These are phyloP conservation scores for Philaenus spumarius DNA, from an alignment of 1,140 invertebrate species.

Conservation along the genomic window DNA sequence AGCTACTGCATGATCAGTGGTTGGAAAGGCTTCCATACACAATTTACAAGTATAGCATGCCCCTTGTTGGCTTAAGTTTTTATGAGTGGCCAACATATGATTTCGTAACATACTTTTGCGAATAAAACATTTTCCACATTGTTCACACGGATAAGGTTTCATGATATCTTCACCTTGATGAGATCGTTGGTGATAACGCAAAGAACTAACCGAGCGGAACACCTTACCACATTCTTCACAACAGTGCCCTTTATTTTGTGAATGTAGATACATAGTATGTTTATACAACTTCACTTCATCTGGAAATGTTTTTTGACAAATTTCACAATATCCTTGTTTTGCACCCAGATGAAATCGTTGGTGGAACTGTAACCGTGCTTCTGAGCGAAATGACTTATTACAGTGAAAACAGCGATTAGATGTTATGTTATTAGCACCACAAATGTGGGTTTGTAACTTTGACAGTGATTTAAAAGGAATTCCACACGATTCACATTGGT, in stretches of 20 bases:
- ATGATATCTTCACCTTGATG: constrained; percentile 19
- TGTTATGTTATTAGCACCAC: not conserved
- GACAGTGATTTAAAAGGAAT: constrained; percentile 11
- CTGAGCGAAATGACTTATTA: constrained; percentile 22
- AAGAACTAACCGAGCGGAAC: constrained; percentile 22
- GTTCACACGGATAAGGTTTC: constrained; percentile 28
- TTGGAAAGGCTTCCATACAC: constrained; percentile 26
- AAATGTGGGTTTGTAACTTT: constrained; percentile 11
- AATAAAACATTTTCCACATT: constrained; percentile 27
- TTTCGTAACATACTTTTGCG: constrained; percentile 26
- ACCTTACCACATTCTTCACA: constrained; percentile 28
- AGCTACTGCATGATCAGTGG: constrained; percentile 19
- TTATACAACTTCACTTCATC: constrained; percentile 25
- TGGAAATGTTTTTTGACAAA: constrained; percentile 23
- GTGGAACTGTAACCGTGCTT: constrained; percentile 18
- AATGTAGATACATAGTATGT: constrained; percentile 23
- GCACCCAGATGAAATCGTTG: constrained; percentile 21
- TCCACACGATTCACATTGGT: constrained; percentile 22
- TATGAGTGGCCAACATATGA: constrained; percentile 24
- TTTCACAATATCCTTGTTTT: constrained; percentile 21
- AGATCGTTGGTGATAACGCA: constrained; percentile 22
- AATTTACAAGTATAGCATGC: constrained; percentile 27
- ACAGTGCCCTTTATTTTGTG: constrained; percentile 20
- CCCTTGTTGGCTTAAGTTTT: constrained; percentile 19
- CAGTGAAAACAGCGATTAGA: constrained; percentile 21